Evolutionary conservation across 2,888 invertebrate genomes (phyloP).

Genomic region (Agonopterix arenella): DNA sequence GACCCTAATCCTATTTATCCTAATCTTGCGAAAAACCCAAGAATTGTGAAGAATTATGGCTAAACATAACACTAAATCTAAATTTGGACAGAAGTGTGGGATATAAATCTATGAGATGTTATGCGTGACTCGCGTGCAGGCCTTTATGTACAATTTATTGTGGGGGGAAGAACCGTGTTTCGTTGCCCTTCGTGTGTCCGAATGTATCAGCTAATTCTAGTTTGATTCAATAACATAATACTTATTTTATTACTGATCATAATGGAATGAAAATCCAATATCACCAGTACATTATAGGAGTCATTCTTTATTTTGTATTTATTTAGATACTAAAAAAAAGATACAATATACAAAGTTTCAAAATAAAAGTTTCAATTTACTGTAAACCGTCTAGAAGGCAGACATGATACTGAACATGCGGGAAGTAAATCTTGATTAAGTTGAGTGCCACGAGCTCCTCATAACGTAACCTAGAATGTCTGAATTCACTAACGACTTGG

Average conservation of each 20-base stretch:
- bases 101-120: constrained; percentile 71
- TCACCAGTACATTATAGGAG: too few species aligned
- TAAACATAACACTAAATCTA: constrained; percentile 71
- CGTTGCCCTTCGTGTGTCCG: constrained; percentile 21
- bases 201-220: not conserved
- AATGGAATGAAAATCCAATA: too few species aligned
- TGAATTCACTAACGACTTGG: constrained; percentile 22
- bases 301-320: too few species aligned
- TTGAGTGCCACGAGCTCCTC: not conserved
- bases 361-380: too few species aligned
- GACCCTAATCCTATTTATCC: constrained; percentile 25
- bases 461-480: constrained; percentile 9
- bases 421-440: not conserved
- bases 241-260: too few species aligned
- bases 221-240: constrained; percentile 1
- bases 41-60: constrained; percentile 46
- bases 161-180: constrained; percentile 42
- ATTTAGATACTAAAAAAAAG: too few species aligned
- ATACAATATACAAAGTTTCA: too few species aligned
- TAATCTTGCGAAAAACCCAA: constrained; percentile 36
- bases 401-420: too few species aligned
- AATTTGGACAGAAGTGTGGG: constrained; percentile 73
- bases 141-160: constrained; percentile 69
- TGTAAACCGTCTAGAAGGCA: too few species aligned
- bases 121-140: constrained; percentile 68